Evolutionary conservation across 2,113 vertebrate species (phyloP), one percentile per base, ranked within the genome.

Genomic region (Myiagra hebetior): DNA sequence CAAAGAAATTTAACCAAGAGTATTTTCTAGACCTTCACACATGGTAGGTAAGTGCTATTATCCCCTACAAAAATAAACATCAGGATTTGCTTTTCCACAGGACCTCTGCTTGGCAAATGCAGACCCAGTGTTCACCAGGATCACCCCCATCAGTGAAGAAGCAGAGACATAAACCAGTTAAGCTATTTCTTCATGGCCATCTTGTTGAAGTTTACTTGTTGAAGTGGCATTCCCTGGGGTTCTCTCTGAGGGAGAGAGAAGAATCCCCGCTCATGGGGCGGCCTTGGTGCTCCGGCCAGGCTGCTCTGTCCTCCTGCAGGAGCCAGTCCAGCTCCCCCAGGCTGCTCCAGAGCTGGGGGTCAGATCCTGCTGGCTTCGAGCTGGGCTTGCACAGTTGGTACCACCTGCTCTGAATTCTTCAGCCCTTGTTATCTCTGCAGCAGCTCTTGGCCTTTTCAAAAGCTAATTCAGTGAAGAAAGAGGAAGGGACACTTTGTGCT

Each of bases 361-460:
- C 57, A 39, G 73, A 52, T 37, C n/a, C 74, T 53, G 30, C 70
- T 90, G 94, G 47, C 95, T 75, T 21, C 39, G 24, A 73, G 56
- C 73, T 84, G 77, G 39, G 13, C 91, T 79, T 8, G 81, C 94
- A 88, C 95, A 94, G 65, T 73, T 47, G 93, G 68, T 47, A 44
- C 92, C 97, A 89, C 83, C 96, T 92, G 96, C 95, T 89, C 68
- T 6, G 59, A 33, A 79, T 86, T 76, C 96, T 39, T 70, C 93
- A 78, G 83, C 49, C 73, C 85, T 50, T 50, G 16, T 83, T 83
- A 91, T 81, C 95, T 95, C 95, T 68, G 82, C 90, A 87, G 95
- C 91, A 89, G 96, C 87, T 50, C 78, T 27, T 30, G 88, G 88
- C 91, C 84, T 95, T 91, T 92, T 75, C 85, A 46, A 90, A 94